These are phyloP conservation scores for Thecocarcelia acutangulata DNA, from an alignment of 2,888 invertebrate genomes.

Conservation along the genomic window DNA sequence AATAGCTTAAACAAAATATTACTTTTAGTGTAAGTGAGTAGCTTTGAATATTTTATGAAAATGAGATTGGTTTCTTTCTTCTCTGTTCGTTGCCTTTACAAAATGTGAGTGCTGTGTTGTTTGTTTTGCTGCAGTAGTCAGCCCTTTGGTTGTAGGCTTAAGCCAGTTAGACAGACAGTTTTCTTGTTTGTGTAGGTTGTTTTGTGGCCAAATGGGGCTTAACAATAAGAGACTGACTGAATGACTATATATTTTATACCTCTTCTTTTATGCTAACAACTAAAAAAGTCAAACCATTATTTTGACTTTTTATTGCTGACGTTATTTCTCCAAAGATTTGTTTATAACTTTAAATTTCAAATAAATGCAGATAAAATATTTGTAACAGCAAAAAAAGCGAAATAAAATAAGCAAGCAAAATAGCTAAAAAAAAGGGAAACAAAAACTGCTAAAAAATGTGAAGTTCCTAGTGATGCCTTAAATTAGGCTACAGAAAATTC, in stretches of 20 bases:
- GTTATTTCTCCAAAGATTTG: conserved; percentile 68
- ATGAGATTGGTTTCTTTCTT: conserved; percentile 72
- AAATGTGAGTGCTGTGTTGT: background rate
- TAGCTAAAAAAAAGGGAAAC: background rate
- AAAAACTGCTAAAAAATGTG: conserved; percentile 5
- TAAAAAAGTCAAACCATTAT: conserved; percentile 45
- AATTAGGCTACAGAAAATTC: conserved; percentile 26
- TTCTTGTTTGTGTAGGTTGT: background rate
- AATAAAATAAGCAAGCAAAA: background rate
- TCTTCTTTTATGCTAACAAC: conserved; percentile 39
- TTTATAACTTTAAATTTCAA: conserved; percentile 60
- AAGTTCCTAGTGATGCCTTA: conserved; percentile 1
- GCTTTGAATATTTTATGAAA: conserved; percentile 74
- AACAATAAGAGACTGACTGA: conserved; percentile 38
- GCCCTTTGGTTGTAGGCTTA: conserved; percentile 41
- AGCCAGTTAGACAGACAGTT: conserved; percentile 30
- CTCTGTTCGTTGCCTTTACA: conserved; percentile 7
- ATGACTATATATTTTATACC: conserved; percentile 42
- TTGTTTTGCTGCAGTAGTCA: conserved; percentile 6
- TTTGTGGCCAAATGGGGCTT: conserved; percentile 54
- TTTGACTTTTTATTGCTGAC: conserved; percentile 63
- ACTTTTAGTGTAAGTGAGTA: conserved; percentile 69
- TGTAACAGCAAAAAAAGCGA: background rate
- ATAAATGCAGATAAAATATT: conserved; percentile 63
- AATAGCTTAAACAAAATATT: conserved; percentile 21